Percentiles rank a stretch among this genome's conserved stretches.
phyloP scores from a whole-genome alignment of 1,140 invertebrate genomes.

The Ceratoteleas bidentatus region DNA sequence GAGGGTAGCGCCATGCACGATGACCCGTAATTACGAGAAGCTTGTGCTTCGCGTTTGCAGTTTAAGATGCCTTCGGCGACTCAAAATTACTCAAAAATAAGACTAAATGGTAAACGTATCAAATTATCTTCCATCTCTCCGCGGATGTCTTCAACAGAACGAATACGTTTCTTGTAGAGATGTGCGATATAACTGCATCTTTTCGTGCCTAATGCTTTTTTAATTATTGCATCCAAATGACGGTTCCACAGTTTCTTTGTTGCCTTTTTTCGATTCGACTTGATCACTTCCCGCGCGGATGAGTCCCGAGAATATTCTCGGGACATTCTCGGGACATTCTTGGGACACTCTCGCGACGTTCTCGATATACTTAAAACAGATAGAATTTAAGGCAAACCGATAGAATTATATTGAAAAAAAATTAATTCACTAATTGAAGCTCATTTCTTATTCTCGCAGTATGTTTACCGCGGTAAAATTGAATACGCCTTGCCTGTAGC shows the following conservation, averaged over 20 bases:
- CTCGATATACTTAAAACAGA: too few relatives aligned
- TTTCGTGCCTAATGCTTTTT: constrained; percentile 75
- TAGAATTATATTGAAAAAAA: too few relatives aligned
- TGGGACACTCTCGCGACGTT: too few relatives aligned
- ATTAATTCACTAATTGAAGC: too few relatives aligned
- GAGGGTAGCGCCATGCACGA: constrained; percentile 65
- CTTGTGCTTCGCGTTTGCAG: constrained; percentile 72
- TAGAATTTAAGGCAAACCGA: too few relatives aligned
- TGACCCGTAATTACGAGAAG: constrained; percentile 78
- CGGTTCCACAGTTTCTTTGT: constrained; percentile 31
- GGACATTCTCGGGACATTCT: too few relatives aligned
- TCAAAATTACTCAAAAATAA: constrained; percentile 80
- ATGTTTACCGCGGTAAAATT: too few relatives aligned
- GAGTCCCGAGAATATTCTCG: too few relatives aligned
- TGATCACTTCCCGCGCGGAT: too few relatives aligned
- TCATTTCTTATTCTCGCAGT: too few relatives aligned
- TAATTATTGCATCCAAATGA: constrained; percentile 72
- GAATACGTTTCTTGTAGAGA: constrained; percentile 46
- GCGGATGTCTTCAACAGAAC: constrained; percentile 40
- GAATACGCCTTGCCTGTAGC: too few relatives aligned
- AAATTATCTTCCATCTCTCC: constrained; percentile 74
- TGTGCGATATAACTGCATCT: constrained; percentile 48
- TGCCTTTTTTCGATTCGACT: constrained; percentile 10
- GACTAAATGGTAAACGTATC: constrained; percentile 78
- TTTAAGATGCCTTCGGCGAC: constrained; percentile 76